Evolutionary conservation across 2,113 vertebrate genomes (phyloP), one percentile per base, ranked within the genome.

Genomic region (Leptocoma aspasia): DNA sequence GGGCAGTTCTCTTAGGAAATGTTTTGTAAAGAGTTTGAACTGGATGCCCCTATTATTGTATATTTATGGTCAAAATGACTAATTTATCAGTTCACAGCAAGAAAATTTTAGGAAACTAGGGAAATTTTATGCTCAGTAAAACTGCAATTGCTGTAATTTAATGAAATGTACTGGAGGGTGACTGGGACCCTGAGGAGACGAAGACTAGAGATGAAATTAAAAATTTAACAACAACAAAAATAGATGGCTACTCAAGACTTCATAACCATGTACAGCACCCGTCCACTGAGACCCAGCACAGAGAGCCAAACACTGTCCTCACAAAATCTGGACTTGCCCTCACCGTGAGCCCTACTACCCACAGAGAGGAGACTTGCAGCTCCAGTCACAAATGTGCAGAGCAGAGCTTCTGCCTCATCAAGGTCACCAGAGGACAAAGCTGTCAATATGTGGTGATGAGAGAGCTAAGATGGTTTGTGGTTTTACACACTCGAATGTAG

Each of bases 81-180:
- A 92, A 97, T 94, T 95, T 94, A 93, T 91, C 72, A 82, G 64
- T 75, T 94, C 65, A 81, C 56, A 84, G 86, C 11, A 89, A 92
- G 76, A 92, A 95, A 86, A 95, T 83, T 92, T 49, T 57, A 91
- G 39, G 87, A 73, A 95, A 93, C 66, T 79, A 71, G 96, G 90
- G 90, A 95, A 95, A 95, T 96, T 81, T 96, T 95, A 95, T 0
- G 53, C 93, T 96, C 80, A 82, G 87, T 91, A 97, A 95, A 92
- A 78, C 50, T 66, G 22, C 39, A 86, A 85, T 93, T 90, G 56
- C 82, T 84, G 7, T 90, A 91, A 81, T 95, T 92, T 93, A 94
- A 94, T 90, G 76, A 88, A 79, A 94, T 86, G 56, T 89, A 90
- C 68, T 95, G 56, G 68, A 90, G 68, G 64, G 54, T 88, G 42